These are phyloP conservation scores for Antechinus flavipes DNA, from an alignment of 2,113 vertebrate genomes.

Conservation along the genomic window DNA sequence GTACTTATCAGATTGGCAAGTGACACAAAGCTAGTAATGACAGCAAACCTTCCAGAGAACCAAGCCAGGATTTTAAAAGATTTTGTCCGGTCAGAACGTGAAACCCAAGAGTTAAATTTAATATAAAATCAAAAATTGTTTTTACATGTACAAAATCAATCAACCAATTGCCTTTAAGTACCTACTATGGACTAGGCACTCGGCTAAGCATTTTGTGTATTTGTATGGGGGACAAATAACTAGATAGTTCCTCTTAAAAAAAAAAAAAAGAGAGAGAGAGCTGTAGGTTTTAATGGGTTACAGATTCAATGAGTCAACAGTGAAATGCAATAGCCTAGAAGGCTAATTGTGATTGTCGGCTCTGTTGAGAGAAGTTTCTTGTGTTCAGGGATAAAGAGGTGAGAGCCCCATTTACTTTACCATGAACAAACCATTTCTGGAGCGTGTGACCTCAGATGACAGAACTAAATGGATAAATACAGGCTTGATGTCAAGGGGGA, in stretches of 20 bases:
- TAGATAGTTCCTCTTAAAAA: not conserved
- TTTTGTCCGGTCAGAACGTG: not conserved
- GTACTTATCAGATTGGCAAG: not conserved
- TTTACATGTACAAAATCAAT: not conserved
- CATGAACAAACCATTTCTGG: not conserved
- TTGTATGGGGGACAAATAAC: not conserved
- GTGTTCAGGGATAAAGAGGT: not conserved
- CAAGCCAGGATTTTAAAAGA: not conserved
- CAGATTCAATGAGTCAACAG: not conserved
- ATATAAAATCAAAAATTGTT: not conserved
- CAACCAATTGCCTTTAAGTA: not conserved
- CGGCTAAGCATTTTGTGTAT: not conserved
- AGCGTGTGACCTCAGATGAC: not conserved
- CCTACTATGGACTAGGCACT: not conserved
- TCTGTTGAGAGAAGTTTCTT: not conserved
- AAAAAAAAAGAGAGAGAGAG: not conserved
- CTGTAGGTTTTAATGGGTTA: not conserved
- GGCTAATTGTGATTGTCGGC: not conserved
- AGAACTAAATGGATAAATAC: not conserved
- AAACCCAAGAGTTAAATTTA: not conserved
- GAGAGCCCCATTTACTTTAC: not conserved
- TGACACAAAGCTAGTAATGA: not conserved
- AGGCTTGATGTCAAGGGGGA: not conserved
- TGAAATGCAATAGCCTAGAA: not conserved
- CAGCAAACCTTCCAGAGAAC: not conserved